These are phyloP conservation scores for Salminus brasiliensis DNA, from an alignment of 2,113 vertebrate species.

Conservation along the genomic window DNA sequence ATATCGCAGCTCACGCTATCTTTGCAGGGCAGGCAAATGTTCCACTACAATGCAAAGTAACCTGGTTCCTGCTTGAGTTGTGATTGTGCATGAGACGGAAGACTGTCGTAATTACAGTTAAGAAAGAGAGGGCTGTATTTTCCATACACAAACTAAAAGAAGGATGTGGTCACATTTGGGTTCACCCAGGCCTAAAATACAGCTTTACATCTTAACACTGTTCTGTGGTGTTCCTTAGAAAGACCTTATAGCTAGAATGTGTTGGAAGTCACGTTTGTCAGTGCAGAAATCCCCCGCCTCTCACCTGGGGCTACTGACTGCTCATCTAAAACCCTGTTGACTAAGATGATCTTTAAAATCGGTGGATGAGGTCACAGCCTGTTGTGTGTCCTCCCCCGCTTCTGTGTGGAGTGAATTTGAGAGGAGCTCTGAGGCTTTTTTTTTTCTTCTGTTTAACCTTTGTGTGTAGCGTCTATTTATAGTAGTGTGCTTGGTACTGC, in stretches of 20 bases:
- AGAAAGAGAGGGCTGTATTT: background rate
- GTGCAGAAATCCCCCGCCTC: background rate
- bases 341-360: background rate
- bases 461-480: conserved; percentile 21
- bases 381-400: background rate
- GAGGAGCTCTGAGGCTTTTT: background rate
- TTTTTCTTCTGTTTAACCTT: too few species aligned
- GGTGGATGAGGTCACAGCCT: background rate
- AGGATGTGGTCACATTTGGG: conserved; percentile 26
- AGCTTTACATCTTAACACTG: background rate
- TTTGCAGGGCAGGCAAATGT: conserved; percentile 11
- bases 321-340: background rate
- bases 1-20: background rate
- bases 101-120: conserved; percentile 17
- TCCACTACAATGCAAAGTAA: background rate
- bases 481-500: background rate
- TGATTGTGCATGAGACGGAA: background rate
- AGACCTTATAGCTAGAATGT: background rate
- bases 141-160: background rate
- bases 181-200: background rate
- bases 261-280: background rate
- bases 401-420: background rate
- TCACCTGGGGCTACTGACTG: background rate
- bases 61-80: background rate
- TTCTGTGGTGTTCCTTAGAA: background rate